Evolutionary conservation across 2,113 vertebrate genomes (phyloP).

Genomic region (Psephotus haematonotus): DNA sequence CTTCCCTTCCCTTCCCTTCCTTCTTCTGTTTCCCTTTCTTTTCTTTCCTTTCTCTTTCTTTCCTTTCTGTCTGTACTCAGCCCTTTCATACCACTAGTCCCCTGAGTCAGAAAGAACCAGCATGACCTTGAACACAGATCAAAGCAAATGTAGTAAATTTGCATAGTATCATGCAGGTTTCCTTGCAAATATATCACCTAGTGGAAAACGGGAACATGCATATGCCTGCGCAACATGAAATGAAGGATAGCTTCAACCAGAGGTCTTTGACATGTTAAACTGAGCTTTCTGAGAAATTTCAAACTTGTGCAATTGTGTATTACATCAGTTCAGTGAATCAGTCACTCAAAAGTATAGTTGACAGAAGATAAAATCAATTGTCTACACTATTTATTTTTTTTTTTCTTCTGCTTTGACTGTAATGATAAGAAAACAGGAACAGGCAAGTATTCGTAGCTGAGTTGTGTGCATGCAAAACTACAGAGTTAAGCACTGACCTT

Average conservation of each 20-base stretch:
- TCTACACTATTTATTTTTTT: neutral
- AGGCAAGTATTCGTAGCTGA: neutral
- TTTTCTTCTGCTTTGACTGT: neutral
- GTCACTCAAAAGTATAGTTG: neutral
- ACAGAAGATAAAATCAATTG: neutral
- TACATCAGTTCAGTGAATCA: neutral
- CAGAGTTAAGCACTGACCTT: neutral
- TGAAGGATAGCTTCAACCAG: slow-evolving; percentile 12
- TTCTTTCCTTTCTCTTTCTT: neutral
- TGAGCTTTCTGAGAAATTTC: slow-evolving; percentile 4
- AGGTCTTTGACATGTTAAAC: slow-evolving; percentile 23
- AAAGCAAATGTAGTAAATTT: slow-evolving; percentile 24
- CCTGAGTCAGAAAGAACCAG: slow-evolving; percentile 9
- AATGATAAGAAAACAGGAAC: neutral
- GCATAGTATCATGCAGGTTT: slow-evolving; percentile 34
- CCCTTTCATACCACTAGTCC: neutral
- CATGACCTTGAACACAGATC: slow-evolving; percentile 41
- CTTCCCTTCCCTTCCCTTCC: too few species aligned
- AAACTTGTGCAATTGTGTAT: neutral
- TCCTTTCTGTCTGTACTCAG: neutral
- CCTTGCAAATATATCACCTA: slow-evolving; percentile 42
- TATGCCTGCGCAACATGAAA: neutral
- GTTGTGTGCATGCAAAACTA: neutral
- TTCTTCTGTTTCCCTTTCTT: neutral
- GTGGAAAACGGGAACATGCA: neutral